Evolutionary conservation across 2,113 vertebrate genomes (phyloP), one percentile per base, ranked within the genome.

Genomic region (Eublepharis macularius): DNA sequence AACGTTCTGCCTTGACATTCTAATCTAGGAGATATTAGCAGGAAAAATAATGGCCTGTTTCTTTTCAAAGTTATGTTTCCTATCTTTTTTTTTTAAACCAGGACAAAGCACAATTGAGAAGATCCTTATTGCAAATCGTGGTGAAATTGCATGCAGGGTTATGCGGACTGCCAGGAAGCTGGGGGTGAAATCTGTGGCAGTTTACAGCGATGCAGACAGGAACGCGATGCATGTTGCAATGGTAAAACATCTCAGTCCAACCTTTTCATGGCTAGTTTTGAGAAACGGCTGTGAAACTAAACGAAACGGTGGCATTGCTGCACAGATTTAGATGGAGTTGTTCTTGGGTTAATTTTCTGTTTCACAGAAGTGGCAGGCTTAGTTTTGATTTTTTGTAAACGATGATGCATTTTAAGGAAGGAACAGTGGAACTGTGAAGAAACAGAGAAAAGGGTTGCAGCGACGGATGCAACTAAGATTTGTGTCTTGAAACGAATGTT

Each of bases 61-160:
- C 54, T 26, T 74, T 81, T 43, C 32, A 72, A 57, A 60, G 6
- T 13, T 77, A 0, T 69, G 2, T 73, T 82, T 36, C 83, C 1
- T 45, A 39, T 86, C 72, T 68, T 86, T 72, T 51, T 95, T 86
- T 86, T 9, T 24, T 17, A 36, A 11, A 69, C 34, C 87, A 98
- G 98, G 95, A 78, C 89, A 82, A 81, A 93, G 82, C 65, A 96
- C 94, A 87, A 99, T 99, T 82, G 97, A 97, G 90, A 99, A 98
- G 84, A 95, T 99, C 80, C 96, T 99, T 2, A 97, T 99, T 1
- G 99, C 99, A 87, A 99, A 99, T 88, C 95, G 98, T 89, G 99
- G 99, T 73, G 99, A 99, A 95, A 99, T 99, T 3, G 99, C 99
- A 0, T 99, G 98, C 90, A 97, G 99, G 45, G 98, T 99, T 94